Evolutionary conservation across 2,113 vertebrate genomes (phyloP).

Genomic region (Illadopsis cleaveri): DNA sequence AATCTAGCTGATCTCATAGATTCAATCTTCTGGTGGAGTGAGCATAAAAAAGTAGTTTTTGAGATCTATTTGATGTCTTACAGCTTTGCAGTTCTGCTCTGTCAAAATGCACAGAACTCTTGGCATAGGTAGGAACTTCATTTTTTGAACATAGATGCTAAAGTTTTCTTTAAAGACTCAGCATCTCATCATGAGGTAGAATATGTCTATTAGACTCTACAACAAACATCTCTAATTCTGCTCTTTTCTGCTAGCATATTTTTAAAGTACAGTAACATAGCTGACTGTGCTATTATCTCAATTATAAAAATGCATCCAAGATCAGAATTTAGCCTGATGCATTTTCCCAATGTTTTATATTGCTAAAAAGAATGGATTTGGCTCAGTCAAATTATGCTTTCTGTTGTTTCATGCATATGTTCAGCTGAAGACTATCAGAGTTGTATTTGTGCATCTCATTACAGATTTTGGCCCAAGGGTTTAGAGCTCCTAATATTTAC

Average conservation of each 20-base stretch:
- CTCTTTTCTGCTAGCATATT: background rate
- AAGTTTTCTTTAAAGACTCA: background rate
- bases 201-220: background rate
- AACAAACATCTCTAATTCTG: background rate
- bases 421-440: background rate
- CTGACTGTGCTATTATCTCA: background rate
- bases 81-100: background rate
- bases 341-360: background rate
- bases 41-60: background rate
- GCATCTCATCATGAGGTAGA: background rate
- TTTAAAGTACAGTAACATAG: background rate
- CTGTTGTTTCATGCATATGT: background rate
- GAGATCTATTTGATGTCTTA: background rate
- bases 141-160: background rate
- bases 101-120: background rate
- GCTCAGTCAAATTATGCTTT: background rate
- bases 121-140: background rate
- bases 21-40: background rate
- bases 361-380: background rate
- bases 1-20: background rate
- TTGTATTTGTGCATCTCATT: background rate
- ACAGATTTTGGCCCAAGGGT: conserved; percentile 25
- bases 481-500: conserved; percentile 38
- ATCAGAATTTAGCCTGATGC: background rate
- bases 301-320: background rate